Evolutionary conservation across 2,888 invertebrate species (phyloP).

Genomic region (Sisyra terminalis): DNA sequence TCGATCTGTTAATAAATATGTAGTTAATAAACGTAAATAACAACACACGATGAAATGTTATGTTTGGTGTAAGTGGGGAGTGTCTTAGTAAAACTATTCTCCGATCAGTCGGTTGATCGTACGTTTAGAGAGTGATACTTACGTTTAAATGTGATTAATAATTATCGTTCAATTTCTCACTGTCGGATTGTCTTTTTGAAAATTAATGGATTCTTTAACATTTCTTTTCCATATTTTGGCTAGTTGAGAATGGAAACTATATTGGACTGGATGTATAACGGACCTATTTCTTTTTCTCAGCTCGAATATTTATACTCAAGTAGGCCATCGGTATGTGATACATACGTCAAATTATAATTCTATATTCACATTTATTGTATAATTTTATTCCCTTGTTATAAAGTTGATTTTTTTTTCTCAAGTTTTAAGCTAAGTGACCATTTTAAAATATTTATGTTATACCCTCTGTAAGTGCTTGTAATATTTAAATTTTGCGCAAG

Average conservation of each 20-base stretch:
- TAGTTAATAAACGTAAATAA: no score
- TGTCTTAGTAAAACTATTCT: no score
- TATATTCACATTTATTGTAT: no score
- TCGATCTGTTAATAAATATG: no score
- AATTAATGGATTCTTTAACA: not conserved
- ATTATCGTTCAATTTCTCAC: no score
- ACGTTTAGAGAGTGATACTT: not conserved
- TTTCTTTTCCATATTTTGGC: not conserved
- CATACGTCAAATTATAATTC: not conserved
- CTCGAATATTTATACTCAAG: slow-evolving; percentile 9
- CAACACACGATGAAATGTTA: no score
- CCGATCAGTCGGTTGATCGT: not conserved
- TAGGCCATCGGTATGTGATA: slow-evolving; percentile 1
- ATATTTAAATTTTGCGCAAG: not conserved
- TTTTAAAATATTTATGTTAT: no score
- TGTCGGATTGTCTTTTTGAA: not conserved
- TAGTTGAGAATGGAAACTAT: slow-evolving; percentile 15
- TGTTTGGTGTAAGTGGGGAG: no score
- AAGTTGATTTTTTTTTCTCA: no score
- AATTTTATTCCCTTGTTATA: no score
- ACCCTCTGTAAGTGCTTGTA: not conserved
- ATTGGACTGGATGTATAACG: slow-evolving; percentile 15
- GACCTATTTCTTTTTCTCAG: slow-evolving; percentile 10
- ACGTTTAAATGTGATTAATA: no score
- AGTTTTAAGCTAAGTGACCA: no score